Percentiles rank a stretch among this genome's conserved stretches.
These are phyloP conservation scores for Phymorhynchus buccinoides DNA, from an alignment of 1,140 invertebrate species.

Conservation along the genomic window DNA sequence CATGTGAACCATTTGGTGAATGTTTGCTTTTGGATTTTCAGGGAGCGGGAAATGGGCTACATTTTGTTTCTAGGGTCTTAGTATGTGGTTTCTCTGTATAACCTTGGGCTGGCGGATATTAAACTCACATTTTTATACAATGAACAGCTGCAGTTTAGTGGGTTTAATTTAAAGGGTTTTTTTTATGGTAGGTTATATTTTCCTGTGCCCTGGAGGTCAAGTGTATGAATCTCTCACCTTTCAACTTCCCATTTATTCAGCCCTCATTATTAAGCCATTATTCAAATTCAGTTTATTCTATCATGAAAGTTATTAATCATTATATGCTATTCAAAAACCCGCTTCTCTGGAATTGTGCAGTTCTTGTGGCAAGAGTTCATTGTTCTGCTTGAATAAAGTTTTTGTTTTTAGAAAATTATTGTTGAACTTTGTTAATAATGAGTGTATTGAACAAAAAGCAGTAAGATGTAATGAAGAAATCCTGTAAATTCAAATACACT, in stretches of 20 bases:
- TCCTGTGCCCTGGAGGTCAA: neutral
- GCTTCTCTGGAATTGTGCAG: neutral
- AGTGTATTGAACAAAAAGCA: neutral
- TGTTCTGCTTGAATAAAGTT: neutral
- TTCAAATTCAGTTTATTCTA: neutral
- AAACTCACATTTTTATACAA: too few relatives aligned
- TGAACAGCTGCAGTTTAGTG: too few relatives aligned
- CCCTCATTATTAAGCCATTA: neutral
- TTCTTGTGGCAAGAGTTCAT: neutral
- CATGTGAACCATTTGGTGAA: too few relatives aligned
- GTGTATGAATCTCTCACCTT: neutral
- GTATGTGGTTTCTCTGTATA: too few relatives aligned
- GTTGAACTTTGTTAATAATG: neutral
- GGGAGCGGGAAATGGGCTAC: too few relatives aligned
- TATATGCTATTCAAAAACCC: neutral
- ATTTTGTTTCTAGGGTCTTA: too few relatives aligned
- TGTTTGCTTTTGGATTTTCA: too few relatives aligned
- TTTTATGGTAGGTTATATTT: too few relatives aligned
- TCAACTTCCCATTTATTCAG: neutral
- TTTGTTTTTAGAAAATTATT: too few relatives aligned
- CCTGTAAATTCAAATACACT: neutral
- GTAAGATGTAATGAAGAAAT: too few relatives aligned
- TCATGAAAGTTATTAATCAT: neutral
- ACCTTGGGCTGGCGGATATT: too few relatives aligned
- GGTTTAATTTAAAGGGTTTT: too few relatives aligned